Evolutionary conservation across 1,140 invertebrate species (phyloP).

Genomic region (Drosophila nigrodunni): DNA sequence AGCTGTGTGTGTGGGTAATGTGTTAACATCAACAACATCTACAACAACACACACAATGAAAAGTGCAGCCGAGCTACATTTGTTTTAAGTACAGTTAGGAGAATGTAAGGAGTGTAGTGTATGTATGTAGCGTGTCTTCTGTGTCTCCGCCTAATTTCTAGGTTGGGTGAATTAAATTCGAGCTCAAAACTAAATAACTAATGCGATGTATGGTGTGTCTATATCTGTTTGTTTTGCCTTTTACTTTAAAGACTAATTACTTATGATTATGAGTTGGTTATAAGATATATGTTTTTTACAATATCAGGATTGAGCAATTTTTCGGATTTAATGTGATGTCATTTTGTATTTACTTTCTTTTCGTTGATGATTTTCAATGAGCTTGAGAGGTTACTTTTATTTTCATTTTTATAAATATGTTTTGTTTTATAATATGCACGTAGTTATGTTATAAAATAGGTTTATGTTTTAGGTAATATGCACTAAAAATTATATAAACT

Average conservation of each 20-base stretch:
- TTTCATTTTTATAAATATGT: constrained; percentile 23
- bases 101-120: constrained; percentile 2
- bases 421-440: constrained; percentile 37
- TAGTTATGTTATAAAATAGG: constrained; percentile 34
- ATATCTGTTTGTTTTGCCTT: constrained; percentile 30
- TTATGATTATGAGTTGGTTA: constrained; percentile 22
- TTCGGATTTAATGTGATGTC: constrained; percentile 5
- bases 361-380: constrained; percentile 48
- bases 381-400: constrained; percentile 40
- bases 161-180: constrained; percentile 78
- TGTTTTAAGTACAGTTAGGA: constrained; percentile 60
- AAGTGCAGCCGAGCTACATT: constrained; percentile 16
- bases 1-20: constrained; percentile 9
- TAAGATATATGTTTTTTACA: constrained; percentile 21
- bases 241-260: constrained; percentile 34
- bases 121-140: constrained; percentile 37
- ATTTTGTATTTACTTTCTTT: constrained; percentile 4
- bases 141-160: constrained; percentile 55
- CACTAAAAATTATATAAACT: constrained; percentile 82
- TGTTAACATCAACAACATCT: not conserved
- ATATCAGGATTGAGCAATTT: constrained; percentile 45
- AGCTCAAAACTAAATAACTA: constrained; percentile 57
- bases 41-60: constrained; percentile 30
- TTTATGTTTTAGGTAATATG: constrained; percentile 63
- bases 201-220: constrained; percentile 19